Evolutionary conservation across 2,797 vertebrate genomes (phyloP), one percentile per base, ranked within the genome.

Genomic region (Neosilurus mollespiculum): DNA sequence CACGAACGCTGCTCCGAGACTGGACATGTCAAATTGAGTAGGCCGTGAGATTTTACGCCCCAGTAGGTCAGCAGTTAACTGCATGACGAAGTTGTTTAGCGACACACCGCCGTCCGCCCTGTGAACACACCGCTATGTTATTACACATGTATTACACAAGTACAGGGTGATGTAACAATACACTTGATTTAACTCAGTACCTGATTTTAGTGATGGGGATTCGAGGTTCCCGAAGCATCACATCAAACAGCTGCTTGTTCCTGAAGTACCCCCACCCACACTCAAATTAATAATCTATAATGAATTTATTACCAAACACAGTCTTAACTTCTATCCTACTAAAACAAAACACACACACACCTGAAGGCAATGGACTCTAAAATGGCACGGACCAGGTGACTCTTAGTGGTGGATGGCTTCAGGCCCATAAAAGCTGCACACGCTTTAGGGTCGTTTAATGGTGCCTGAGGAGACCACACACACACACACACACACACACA

Each of bases 81-180:
- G 97, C 97, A 98, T 96, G 88, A 99, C 67, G 76, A 99, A 99
- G 89, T 94, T 90, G 54, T 99, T 99, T 82, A 95, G 94, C 87
- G 96, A 97, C 80, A 99, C 96, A 2, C 98, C 98, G 70, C 98
- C 98, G 61, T 99, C 96, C 84, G 95, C 96, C 92, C 98, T 99
- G 90, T 67, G 72, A 80, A 88, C 16, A 79, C 58, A 66, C 11
- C 2, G 1, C 22, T 3, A 11, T 5, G 15, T 58, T 59, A 59
- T 34, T 76, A 75, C 72, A 75, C 26, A 20, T 10, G 4, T 20
- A 30, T 80, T 59, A 71, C 18, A 37, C 86, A 58, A 11, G 16
- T 11, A 58, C 9, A 26, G 26, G 20, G 16, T 75, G 49, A 53
- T 12, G 51, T 24, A 26, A 72, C 24, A 72, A 75, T 10, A 1